Conservation (phyloP, 2,797 vertebrate genomes). For the Darevskia mixta region DNA sequence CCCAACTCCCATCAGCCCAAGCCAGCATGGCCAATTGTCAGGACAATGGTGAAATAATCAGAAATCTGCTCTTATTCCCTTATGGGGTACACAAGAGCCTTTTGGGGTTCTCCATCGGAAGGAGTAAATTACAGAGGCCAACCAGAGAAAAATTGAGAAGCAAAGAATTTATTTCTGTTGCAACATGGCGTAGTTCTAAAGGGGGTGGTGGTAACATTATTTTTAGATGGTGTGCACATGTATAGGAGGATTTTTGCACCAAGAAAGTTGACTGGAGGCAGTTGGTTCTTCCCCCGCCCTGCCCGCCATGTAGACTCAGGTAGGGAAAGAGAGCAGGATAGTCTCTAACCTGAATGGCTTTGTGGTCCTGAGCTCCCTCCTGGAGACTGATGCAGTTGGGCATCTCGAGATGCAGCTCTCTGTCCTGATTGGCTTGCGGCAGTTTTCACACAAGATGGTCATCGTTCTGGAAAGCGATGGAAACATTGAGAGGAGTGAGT, state of each 20-base stretch:
- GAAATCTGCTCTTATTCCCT: no score
- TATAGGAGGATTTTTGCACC: background rate
- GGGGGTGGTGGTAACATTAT: no score
- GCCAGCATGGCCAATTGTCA: no score
- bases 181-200: no score
- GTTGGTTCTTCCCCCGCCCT: background rate
- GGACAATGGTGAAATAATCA: no score
- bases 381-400: constrained; percentile 1
- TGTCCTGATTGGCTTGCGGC: constrained; percentile 64
- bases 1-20: no score
- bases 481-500: background rate
- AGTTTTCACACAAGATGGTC: constrained; percentile 75
- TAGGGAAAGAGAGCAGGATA: background rate
- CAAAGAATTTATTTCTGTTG: no score
- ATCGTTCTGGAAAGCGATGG: constrained; percentile 53
- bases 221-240: no score
- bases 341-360: constrained; percentile 69
- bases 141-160: no score
- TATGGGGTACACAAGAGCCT: no score
- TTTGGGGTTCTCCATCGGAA: no score
- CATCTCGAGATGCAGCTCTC: constrained; percentile 45
- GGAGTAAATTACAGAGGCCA: no score
- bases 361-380: rapidly evolving
- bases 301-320: background rate
- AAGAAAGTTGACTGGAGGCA: background rate